phyloP scores from a whole-genome alignment of 2,113 vertebrate species.

The Copsychus sechellarum region DNA sequence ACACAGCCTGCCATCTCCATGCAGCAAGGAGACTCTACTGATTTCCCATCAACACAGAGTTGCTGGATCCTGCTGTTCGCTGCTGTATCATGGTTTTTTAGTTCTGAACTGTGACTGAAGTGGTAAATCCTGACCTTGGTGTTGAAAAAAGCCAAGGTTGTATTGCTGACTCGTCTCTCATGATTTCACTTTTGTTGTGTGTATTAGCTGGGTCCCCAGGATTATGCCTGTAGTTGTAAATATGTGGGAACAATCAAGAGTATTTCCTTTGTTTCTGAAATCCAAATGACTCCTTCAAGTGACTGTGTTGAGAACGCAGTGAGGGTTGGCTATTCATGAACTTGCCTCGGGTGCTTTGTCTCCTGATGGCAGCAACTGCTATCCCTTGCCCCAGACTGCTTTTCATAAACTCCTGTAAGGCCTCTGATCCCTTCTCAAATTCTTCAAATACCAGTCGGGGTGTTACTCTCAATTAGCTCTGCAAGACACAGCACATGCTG shows the following conservation, averaged over 20 bases:
- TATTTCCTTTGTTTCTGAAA: neutral
- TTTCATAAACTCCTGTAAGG: neutral
- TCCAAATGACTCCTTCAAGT: neutral
- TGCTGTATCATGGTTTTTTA: neutral
- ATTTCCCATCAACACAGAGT: neutral
- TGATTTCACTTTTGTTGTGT: neutral
- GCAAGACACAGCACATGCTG: neutral
- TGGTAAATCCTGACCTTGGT: neutral
- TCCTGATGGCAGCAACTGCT: neutral
- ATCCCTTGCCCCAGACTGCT: neutral
- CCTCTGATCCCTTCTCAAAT: conserved; percentile 4
- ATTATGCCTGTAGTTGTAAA: neutral
- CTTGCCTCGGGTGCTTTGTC: neutral
- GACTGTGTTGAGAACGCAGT: accelerated
- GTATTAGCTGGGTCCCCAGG: neutral
- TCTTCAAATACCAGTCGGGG: neutral
- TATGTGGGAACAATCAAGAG: neutral
- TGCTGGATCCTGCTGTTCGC: neutral
- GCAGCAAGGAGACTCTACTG: neutral
- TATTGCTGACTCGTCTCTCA: neutral
- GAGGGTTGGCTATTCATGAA: neutral
- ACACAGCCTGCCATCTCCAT: neutral
- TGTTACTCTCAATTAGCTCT: conserved; percentile 23
- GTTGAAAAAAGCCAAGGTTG: neutral
- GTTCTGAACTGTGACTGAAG: neutral